phyloP scores from a whole-genome alignment of 2,888 invertebrate genomes.

The Agrilus cyanescens region DNA sequence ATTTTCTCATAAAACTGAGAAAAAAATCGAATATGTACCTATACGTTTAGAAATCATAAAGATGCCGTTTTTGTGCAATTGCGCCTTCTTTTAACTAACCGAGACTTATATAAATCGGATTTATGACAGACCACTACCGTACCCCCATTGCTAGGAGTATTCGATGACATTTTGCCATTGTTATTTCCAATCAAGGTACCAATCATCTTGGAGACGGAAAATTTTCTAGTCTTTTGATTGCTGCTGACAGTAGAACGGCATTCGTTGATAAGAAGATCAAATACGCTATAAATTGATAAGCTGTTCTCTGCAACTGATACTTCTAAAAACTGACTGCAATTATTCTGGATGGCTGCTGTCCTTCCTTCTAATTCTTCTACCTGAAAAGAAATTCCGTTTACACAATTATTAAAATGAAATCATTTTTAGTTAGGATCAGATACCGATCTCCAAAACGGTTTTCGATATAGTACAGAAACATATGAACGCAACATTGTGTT shows the following conservation, averaged over 20 bases:
- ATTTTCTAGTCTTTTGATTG: conserved; percentile 52
- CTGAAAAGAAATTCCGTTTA: conserved; percentile 46
- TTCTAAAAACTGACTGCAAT: conserved; percentile 60
- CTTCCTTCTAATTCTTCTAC: conserved; percentile 61
- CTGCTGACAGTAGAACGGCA: conserved; percentile 40
- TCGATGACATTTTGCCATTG: conserved; percentile 30
- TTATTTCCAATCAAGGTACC: conserved; percentile 54
- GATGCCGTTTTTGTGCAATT: conserved; percentile 52
- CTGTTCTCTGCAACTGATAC: conserved; percentile 74
- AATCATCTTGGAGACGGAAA: conserved; percentile 70
- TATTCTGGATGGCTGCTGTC: conserved; percentile 51
- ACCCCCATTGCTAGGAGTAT: conserved; percentile 37
- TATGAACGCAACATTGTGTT: too few relatives aligned
- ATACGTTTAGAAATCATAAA: conserved; percentile 8
- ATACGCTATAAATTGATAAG: conserved; percentile 58
- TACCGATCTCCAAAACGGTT: too few relatives aligned
- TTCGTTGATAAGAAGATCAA: conserved; percentile 57
- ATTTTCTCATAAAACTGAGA: conserved; percentile 31
- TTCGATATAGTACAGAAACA: too few relatives aligned
- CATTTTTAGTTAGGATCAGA: too few relatives aligned
- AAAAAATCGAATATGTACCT: conserved; percentile 11
- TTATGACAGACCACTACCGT: conserved; percentile 50
- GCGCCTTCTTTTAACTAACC: conserved; percentile 44
- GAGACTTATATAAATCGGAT: conserved; percentile 44
- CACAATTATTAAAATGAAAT: too few relatives aligned